Evolutionary conservation across 2,797 vertebrate genomes (phyloP), one percentile per base, ranked within the genome.

Genomic region (Dryobates pubescens): DNA sequence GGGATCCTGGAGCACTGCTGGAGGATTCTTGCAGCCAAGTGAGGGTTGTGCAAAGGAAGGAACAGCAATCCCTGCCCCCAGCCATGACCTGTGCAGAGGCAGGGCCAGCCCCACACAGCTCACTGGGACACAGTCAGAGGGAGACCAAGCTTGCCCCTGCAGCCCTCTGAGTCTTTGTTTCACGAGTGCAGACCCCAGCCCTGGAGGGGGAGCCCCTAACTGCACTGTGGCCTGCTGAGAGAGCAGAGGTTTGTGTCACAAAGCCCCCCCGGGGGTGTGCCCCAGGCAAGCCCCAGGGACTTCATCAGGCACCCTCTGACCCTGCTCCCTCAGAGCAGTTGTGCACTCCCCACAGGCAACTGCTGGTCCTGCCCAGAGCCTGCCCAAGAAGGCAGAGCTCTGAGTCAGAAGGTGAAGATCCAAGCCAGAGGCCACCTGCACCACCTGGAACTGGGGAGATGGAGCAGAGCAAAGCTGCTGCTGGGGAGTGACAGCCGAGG

Each of bases 161-260:
- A 29, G 2, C 3, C 15, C 29, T 58, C 47, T 34, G 27, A 75
- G 13, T 4, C 26, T 56, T 79, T n/a, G n/a, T 13, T 38, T 23
- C 56, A 41, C 34, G 22, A 79, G 9, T 27, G 53, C 58, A 84
- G 68, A 57, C 3, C n/a, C 20, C 24, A 58, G 57, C 45, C 27
- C 9, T 47, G 56, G n/a, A 53, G 53, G 13, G 36, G 41, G 29
- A 78, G 17, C 34, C 27, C 56, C 23, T 17, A 34, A 64, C 47
- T 17, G 32, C n/a, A 29, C 3, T 23, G 17, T 72, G 41, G 14
- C 24, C 24, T 68, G 13, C n/a, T 73, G 38, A 63, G 17, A 77
- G 17, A 0, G 0, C 1, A 4, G 32, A 26, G 7, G 11, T 41
- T 86, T 57, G 5, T 24, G 20, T 23, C 9, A 34, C 36, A 45